Evolutionary conservation across 2,113 vertebrate genomes (phyloP), one percentile per base, ranked within the genome.

Genomic region (Pygoscelis antarcticus): DNA sequence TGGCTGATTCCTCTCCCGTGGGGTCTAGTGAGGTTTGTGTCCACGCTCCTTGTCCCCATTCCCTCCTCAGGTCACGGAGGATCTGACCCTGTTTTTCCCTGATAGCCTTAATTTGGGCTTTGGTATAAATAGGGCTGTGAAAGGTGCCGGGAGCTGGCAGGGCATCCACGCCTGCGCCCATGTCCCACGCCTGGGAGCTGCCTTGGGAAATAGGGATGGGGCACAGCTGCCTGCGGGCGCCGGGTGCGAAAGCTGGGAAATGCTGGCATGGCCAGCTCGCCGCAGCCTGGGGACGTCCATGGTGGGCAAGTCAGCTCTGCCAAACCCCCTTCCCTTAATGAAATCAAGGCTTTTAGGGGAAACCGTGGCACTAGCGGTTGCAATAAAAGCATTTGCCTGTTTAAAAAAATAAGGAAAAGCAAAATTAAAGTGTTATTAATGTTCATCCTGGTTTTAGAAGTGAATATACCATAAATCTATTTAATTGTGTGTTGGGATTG

Each of bases 241-340:
- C 0, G 9, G 60, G 10, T 10, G 30, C 2, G 10, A 21, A 44
- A 51, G 23, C 23, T 70, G 82, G 69, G 57, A 58, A 40, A 7
- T 44, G n/a, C 30, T 0, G 2, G 10, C 0, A 3, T 30, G n/a
- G 13, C 46, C 10, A 3, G 16, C 54, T 34, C 1, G 0, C 68
- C 5, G 7, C 30, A 42, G 38, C 44, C 64, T 42, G 46, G 78
- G 60, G 36, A 64, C 62, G 32, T 20, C 76, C 44, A 2, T 3
- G 19, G 32, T 18, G 34, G n/a, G 64, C 34, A 60, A 14, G 32
- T 13, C 58, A 40, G n/a, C 11, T 0, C 58, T 46, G 65, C 70
- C 47, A 38, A 11, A 29, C 7, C 32, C 29, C 49, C n/a, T 12
- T 81, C 40, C 61, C 42, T 47, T 13, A 4, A 19, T 7, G 18